Evolutionary conservation across 2,113 vertebrate species (phyloP).

Genomic region (Dasyurus viverrinus): DNA sequence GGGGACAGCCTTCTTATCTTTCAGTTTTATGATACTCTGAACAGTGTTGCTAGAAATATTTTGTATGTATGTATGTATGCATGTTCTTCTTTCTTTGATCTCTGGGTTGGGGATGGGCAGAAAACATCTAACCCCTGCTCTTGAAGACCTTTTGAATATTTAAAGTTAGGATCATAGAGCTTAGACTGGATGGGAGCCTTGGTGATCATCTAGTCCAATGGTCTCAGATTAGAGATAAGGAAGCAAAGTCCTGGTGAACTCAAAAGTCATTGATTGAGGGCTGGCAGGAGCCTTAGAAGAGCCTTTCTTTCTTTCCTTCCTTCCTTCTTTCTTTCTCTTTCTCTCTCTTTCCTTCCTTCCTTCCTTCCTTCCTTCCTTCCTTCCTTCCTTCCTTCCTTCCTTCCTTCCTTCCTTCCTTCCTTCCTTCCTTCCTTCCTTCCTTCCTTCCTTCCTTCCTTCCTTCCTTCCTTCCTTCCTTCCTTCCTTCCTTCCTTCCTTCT

Average conservation of each 20-base stretch:
- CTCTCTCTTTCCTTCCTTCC: no score
- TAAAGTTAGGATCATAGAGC: not conserved
- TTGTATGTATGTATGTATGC: not conserved
- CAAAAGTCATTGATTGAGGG: not conserved
- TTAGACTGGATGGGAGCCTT: not conserved
- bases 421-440: no score
- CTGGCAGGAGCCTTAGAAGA: not conserved
- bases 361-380: no score
- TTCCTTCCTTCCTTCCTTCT: no score
- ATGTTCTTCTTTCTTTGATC: not conserved
- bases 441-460: no score
- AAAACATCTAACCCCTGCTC: not conserved
- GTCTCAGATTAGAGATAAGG: not conserved
- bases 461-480: no score
- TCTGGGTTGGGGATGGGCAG: not conserved
- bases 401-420: no score
- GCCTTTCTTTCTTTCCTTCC: no score
- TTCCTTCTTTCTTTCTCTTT: no score
- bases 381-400: no score
- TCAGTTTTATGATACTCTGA: not conserved
- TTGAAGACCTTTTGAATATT: not conserved
- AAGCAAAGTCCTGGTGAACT: slow-evolving; percentile 39
- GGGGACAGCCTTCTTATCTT: not conserved
- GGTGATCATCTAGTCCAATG: not conserved
- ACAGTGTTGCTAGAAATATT: not conserved